These are phyloP conservation scores for Cryptophagus acutangulus DNA, from an alignment of 2,888 invertebrate species.

Conservation along the genomic window DNA sequence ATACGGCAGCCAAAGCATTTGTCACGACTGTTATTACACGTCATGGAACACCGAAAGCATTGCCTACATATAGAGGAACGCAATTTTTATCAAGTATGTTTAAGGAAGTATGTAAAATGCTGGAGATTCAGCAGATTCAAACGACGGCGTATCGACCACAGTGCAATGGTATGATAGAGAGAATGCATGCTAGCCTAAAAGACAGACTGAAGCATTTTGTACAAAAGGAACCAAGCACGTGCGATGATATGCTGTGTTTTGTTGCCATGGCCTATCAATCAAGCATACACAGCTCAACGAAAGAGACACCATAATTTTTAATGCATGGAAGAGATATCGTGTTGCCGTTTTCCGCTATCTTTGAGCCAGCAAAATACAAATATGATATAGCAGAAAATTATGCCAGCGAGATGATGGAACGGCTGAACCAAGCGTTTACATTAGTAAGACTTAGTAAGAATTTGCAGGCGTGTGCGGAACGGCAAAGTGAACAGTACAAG, in stretches of 20 bases:
- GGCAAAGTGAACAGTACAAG: too few species aligned
- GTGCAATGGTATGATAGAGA: slow-evolving; percentile 1
- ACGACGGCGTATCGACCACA: slow-evolving; percentile 1
- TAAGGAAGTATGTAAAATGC: slow-evolving; percentile 17
- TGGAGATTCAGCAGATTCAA: slow-evolving; percentile 1
- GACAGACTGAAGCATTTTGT: too few species aligned
- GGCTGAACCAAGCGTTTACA: slow-evolving; percentile 10
- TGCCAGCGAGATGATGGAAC: too few species aligned
- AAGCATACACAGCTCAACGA: slow-evolving; percentile 19
- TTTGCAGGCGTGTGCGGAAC: too few species aligned
- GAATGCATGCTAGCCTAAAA: too few species aligned
- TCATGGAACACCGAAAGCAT: slow-evolving; percentile 26
- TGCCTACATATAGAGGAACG: slow-evolving; percentile 28
- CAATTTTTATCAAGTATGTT: too few species aligned
- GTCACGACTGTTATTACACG: slow-evolving; percentile 21
- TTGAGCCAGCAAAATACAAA: too few species aligned
- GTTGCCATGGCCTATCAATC: slow-evolving; percentile 21
- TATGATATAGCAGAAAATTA: too few species aligned
- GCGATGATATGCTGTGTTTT: slow-evolving; percentile 26
- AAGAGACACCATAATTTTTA: slow-evolving; percentile 23
- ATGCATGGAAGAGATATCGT: too few species aligned
- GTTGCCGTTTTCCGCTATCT: too few species aligned
- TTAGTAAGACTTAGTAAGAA: too few species aligned
- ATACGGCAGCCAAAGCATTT: slow-evolving; percentile 23
- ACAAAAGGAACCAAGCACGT: slow-evolving; percentile 20